Percentiles rank a stretch among this genome's conserved stretches.
Evolutionary conservation across 2,888 invertebrate species (phyloP).

Genomic region (Gortyna flavago): DNA sequence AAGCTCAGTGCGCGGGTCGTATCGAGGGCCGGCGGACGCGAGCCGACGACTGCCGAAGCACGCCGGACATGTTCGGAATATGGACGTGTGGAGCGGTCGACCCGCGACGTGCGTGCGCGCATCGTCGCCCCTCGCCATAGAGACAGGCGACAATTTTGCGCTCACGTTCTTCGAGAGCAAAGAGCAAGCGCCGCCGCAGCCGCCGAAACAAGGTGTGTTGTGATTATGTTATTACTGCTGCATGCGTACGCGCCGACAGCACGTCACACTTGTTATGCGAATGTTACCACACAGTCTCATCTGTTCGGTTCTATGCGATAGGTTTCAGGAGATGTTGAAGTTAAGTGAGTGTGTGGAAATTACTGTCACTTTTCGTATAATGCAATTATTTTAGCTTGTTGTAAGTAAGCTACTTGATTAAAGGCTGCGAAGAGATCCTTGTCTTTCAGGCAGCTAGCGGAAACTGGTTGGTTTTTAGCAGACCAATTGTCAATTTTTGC

Average conservation of each 20-base stretch:
- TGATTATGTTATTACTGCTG: conserved; percentile 63
- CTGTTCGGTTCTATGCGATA: conserved; percentile 6
- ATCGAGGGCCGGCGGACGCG: conserved; percentile 85
- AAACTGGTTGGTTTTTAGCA: conserved; percentile 5
- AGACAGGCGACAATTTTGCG: conserved; percentile 94
- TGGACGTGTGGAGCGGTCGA: conserved; percentile 94
- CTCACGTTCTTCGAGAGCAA: conserved; percentile 94
- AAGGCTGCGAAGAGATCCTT: not conserved
- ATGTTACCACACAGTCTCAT: conserved; percentile 54
- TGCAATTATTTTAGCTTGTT: conserved; percentile 21
- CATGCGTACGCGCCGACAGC: conserved; percentile 51
- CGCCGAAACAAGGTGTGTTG: conserved; percentile 81
- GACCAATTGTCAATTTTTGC: not conserved
- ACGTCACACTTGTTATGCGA: conserved; percentile 47
- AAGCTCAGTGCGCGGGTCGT: conserved; percentile 84
- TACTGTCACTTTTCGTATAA: conserved; percentile 22
- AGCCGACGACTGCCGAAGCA: conserved; percentile 71
- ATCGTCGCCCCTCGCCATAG: conserved; percentile 92
- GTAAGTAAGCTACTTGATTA: not conserved
- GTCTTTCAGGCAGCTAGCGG: conserved; percentile 1
- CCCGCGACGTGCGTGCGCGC: conserved; percentile 91
- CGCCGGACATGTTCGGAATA: conserved; percentile 86
- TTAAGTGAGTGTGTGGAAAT: conserved; percentile 21
- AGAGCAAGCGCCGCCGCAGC: conserved; percentile 86
- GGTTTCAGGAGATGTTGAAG: conserved; percentile 18